Evolutionary conservation across 2,888 invertebrate species (phyloP), one percentile per base, ranked within the genome.

Genomic region (Panorpa germanica): DNA sequence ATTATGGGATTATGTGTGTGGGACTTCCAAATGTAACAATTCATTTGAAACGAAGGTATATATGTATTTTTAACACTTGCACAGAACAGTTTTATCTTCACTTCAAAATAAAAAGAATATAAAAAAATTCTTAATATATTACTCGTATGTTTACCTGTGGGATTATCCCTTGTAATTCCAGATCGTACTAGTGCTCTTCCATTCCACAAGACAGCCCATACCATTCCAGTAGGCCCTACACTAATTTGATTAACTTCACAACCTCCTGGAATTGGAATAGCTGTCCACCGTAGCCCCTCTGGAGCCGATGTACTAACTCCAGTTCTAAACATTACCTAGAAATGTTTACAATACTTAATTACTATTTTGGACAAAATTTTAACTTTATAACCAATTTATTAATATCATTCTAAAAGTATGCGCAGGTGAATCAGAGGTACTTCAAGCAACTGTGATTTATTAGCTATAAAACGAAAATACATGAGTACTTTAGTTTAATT

Each of bases 281-380:
- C 70, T 12, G 70, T 70, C 91, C 91, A 91, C 28, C 76, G 66
- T 29, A 70, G 62, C 3, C 91, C 91, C 59, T 91, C 91, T 2
- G 91, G 91, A 12, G 80, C 75, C 21, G 65, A 69, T 28, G 70
- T 69, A 37, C 70, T 74, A 2, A 86, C 85, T 9, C 80, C 81
- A 34, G 72, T 67, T 41, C 91, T 68, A 45, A 76, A 82, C 77
- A 88, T 82, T 15, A 86, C 67, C 73, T 74, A 38, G n/a, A 45
- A 21, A 36, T 9, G 6, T 6, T 20, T 20, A 27, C 10, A 16
- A 6, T 26, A 17, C 17, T 12, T 12, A 7, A 14, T 26, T 26
- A 10, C n/a, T 26, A 16, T 25, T 11, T 8, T 25, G 13, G 6
- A 25, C 6, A 25, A 11, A 25, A 4, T 11, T 13, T 8, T 4